Conservation (phyloP, 2,113 vertebrate species). For the Tragelaphus strepsiceros region DNA sequence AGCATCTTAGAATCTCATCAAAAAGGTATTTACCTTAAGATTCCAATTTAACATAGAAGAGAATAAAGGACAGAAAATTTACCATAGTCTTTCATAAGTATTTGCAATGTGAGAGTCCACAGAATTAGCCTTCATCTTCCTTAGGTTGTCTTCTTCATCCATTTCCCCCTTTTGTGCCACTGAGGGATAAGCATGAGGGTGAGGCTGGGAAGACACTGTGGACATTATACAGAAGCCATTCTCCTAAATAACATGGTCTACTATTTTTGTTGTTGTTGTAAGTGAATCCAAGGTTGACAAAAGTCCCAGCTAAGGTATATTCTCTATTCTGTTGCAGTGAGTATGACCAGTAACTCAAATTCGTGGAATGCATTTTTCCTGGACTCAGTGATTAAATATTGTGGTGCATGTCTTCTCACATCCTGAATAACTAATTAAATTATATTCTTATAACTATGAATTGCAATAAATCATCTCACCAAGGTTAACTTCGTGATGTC, state of each 20-base stretch:
- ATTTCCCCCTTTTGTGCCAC: background rate
- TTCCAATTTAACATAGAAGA: background rate
- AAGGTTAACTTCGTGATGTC: conserved; percentile 57
- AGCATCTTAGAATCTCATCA: background rate
- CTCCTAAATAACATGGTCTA: background rate
- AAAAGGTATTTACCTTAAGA: background rate
- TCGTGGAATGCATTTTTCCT: background rate
- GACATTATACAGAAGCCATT: background rate
- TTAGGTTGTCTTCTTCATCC: background rate
- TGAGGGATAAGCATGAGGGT: background rate
- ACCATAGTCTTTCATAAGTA: background rate
- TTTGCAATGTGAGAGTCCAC: background rate
- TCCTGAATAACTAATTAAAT: conserved; percentile 50
- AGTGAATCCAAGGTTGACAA: background rate
- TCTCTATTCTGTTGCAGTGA: background rate
- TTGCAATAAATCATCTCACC: background rate
- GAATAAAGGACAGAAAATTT: background rate
- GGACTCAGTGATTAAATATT: conserved; percentile 26
- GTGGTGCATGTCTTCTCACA: background rate
- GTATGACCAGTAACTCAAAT: conserved; percentile 15
- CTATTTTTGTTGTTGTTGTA: background rate
- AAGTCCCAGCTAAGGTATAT: background rate
- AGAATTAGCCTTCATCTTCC: background rate
- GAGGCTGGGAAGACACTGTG: background rate
- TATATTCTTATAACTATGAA: conserved; percentile 40